These are phyloP conservation scores for Macroramphosus scolopax DNA, from an alignment of 2,797 vertebrate genomes.

Conservation along the genomic window DNA sequence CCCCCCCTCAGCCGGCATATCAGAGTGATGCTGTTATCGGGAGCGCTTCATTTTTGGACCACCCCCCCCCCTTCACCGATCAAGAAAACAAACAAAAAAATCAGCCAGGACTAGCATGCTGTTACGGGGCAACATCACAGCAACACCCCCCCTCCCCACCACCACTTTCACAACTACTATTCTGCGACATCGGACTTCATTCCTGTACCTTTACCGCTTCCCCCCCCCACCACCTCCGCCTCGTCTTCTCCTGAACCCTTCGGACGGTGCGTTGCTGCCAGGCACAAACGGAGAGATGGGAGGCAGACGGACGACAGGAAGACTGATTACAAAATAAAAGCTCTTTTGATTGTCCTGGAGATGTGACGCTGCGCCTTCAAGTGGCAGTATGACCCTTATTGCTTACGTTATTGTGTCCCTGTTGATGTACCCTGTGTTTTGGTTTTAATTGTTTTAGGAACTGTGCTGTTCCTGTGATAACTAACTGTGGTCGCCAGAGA, in stretches of 20 bases:
- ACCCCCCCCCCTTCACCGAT: slow-evolving; percentile 76
- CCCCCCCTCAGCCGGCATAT: slow-evolving; percentile 56
- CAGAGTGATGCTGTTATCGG: slow-evolving; percentile 55
- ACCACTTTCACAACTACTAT: slow-evolving; percentile 37
- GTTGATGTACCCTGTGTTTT: slow-evolving; percentile 26
- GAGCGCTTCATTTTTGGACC: slow-evolving; percentile 82
- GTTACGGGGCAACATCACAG: slow-evolving; percentile 78
- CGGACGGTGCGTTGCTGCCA: slow-evolving; percentile 89
- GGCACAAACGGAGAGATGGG: slow-evolving; percentile 71
- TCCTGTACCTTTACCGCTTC: slow-evolving; percentile 1
- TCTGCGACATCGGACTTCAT: slow-evolving; percentile 32
- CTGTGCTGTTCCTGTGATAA: slow-evolving; percentile 36
- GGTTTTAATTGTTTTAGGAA: too few relatives aligned
- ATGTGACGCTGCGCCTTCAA: slow-evolving; percentile 58
- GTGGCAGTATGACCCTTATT: slow-evolving; percentile 47
- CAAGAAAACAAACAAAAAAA: slow-evolving; percentile 44
- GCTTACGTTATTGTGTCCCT: slow-evolving; percentile 58
- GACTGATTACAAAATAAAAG: slow-evolving; percentile 49
- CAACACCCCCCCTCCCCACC: slow-evolving; percentile 65
- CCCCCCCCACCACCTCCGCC: slow-evolving; percentile 45
- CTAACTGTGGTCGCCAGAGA: slow-evolving; percentile 30
- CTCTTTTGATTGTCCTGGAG: slow-evolving; percentile 73
- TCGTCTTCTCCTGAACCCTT: slow-evolving; percentile 49
- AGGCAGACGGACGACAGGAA: slow-evolving; percentile 69
- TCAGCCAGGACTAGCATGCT: slow-evolving; percentile 90